These are phyloP conservation scores for Drosophila funebris DNA, from an alignment of 1,140 invertebrate genomes.

Conservation along the genomic window DNA sequence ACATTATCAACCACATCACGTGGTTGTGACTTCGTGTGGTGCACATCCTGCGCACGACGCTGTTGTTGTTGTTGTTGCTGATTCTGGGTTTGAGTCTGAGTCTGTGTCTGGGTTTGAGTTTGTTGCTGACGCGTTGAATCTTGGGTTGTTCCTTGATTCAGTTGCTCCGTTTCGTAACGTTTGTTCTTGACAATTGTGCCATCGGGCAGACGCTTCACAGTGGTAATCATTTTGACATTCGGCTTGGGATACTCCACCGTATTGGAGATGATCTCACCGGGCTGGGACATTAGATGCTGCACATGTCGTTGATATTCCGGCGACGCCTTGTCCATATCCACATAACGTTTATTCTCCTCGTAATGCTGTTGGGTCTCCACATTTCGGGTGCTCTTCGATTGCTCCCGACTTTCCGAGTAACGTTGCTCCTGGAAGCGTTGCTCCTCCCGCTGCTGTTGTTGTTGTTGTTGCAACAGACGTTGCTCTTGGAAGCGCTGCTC, in stretches of 20 bases:
- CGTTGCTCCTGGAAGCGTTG: conserved; percentile 52
- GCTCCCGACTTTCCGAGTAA: conserved; percentile 65
- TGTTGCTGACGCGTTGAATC: conserved; percentile 35
- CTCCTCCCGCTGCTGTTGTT: conserved; percentile 38
- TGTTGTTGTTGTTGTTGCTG: conserved; percentile 35
- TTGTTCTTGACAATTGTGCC: conserved; percentile 87
- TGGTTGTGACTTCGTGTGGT: conserved; percentile 14
- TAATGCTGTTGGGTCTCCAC: conserved; percentile 71
- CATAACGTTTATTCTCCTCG: conserved; percentile 79
- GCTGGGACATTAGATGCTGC: conserved; percentile 74
- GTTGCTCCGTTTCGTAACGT: conserved; percentile 85
- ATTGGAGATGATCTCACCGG: conserved; percentile 84
- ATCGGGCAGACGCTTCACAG: conserved; percentile 87
- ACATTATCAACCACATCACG: conserved; percentile 65
- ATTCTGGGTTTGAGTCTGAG: conserved; percentile 34
- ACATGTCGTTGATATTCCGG: conserved; percentile 80
- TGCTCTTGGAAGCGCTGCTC: conserved; percentile 42
- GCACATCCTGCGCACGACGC: conserved; percentile 38
- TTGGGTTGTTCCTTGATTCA: conserved; percentile 15
- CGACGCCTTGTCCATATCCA: conserved; percentile 81
- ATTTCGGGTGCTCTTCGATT: conserved; percentile 65
- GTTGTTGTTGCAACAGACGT: background rate
- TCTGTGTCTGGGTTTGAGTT: conserved; percentile 32
- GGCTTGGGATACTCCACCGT: conserved; percentile 86
- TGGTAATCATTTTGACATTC: conserved; percentile 87